These are phyloP conservation scores for Strix aluco DNA, from an alignment of 2,113 vertebrate species.

Conservation along the genomic window DNA sequence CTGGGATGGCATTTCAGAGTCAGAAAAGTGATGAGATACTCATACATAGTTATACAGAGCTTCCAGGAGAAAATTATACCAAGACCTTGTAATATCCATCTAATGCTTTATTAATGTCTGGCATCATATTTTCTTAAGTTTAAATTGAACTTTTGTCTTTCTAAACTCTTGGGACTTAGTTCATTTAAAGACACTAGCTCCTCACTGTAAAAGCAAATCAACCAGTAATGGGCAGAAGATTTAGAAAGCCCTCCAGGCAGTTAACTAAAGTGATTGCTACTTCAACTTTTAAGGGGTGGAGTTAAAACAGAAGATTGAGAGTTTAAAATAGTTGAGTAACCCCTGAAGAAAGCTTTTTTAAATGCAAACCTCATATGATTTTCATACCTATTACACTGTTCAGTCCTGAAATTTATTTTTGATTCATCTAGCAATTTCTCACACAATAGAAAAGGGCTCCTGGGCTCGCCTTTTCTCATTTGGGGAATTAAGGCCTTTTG, in stretches of 20 bases:
- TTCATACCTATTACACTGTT: background rate
- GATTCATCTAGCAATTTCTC: background rate
- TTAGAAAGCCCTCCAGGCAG: background rate
- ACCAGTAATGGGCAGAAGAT: background rate
- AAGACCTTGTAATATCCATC: background rate
- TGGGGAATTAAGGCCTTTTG: background rate
- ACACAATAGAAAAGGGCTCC: background rate
- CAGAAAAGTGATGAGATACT: background rate
- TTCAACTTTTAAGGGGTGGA: background rate
- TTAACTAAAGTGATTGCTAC: background rate
- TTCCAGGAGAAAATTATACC: slow-evolving; percentile 15
- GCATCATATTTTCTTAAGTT: slow-evolving; percentile 6
- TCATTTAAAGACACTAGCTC: background rate
- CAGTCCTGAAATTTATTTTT: background rate
- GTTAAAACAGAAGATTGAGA: background rate
- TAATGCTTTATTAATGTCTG: slow-evolving; percentile 44
- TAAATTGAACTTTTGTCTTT: slow-evolving; percentile 21
- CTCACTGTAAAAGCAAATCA: background rate
- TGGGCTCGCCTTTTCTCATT: background rate
- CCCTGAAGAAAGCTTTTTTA: background rate
- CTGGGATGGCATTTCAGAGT: background rate
- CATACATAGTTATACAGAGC: background rate
- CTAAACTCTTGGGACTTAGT: background rate
- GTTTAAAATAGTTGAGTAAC: background rate
- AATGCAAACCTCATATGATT: background rate